These are phyloP conservation scores for Onychostruthus taczanowskii DNA, from an alignment of 2,113 vertebrate genomes.

Conservation along the genomic window DNA sequence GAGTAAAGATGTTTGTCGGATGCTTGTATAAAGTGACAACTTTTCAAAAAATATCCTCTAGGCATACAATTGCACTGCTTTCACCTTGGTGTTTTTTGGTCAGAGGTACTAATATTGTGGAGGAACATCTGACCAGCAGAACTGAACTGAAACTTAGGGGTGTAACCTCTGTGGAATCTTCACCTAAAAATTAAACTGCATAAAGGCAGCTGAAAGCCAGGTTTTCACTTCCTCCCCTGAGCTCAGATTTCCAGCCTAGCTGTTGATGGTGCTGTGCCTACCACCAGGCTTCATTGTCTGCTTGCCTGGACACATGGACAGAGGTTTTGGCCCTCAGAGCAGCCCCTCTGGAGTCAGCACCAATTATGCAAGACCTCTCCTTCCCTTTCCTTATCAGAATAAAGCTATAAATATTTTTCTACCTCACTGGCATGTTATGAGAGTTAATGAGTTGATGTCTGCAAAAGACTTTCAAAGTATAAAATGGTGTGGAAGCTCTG, in stretches of 20 bases:
- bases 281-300: background rate
- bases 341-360: background rate
- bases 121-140: background rate
- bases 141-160: background rate
- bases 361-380: background rate
- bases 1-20: background rate
- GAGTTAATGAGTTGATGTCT: constrained; percentile 29
- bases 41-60: background rate
- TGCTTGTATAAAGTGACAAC: background rate
- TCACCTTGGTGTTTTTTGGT: background rate
- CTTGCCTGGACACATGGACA: background rate
- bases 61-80: background rate
- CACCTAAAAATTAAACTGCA: background rate
- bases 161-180: background rate
- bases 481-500: background rate
- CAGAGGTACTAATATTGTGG: background rate
- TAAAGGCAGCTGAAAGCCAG: background rate
- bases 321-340: background rate
- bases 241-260: background rate
- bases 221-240: background rate
- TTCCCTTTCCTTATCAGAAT: constrained; percentile 30
- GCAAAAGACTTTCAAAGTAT: constrained; percentile 20
- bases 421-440: background rate
- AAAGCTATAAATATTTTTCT: background rate
- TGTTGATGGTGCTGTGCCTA: background rate